Conservation (phyloP, 2,797 vertebrate genomes). For the Australoheros facetus region DNA sequence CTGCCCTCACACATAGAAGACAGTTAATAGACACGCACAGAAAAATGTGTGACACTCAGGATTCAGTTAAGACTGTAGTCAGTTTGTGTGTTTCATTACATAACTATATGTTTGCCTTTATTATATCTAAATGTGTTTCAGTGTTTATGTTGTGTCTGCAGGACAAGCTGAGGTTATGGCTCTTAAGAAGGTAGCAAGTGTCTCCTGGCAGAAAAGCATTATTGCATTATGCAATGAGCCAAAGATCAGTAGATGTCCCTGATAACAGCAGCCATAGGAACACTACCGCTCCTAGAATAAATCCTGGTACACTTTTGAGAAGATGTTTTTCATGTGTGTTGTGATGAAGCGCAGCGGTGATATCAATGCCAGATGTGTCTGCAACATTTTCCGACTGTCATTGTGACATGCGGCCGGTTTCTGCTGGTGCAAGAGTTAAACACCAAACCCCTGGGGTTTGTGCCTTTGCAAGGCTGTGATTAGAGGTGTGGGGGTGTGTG, state of each 20-base stretch:
- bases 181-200: constrained; percentile 38
- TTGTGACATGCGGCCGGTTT: constrained; percentile 63
- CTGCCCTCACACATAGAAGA: not conserved
- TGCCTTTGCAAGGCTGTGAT: constrained; percentile 57
- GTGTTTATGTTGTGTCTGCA: constrained; percentile 37
- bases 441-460: constrained; percentile 74
- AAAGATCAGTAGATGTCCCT: constrained; percentile 47
- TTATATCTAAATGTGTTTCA: not conserved
- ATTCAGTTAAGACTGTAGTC: not conserved
- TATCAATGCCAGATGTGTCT: constrained; percentile 31
- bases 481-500: constrained; percentile 60
- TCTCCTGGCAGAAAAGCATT: constrained; percentile 29
- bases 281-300: constrained; percentile 19
- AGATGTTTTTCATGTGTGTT: not conserved
- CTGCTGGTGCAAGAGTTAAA: constrained; percentile 82
- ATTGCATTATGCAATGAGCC: constrained; percentile 52
- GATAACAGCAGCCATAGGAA: constrained; percentile 15
- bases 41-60: not conserved
- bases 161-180: constrained; percentile 40
- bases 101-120: not conserved
- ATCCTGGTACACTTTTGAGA: constrained; percentile 2
- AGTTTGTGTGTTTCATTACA: not conserved
- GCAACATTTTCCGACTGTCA: constrained; percentile 37
- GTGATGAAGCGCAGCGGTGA: not conserved
- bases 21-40: not conserved